A percentile compares a stretch with the other conserved stretches of the same genome.
Evolutionary conservation across 37 sponge, comb jelly and placozoan genomes (phyloP).

Genomic region (Bolinopsis microptera): DNA sequence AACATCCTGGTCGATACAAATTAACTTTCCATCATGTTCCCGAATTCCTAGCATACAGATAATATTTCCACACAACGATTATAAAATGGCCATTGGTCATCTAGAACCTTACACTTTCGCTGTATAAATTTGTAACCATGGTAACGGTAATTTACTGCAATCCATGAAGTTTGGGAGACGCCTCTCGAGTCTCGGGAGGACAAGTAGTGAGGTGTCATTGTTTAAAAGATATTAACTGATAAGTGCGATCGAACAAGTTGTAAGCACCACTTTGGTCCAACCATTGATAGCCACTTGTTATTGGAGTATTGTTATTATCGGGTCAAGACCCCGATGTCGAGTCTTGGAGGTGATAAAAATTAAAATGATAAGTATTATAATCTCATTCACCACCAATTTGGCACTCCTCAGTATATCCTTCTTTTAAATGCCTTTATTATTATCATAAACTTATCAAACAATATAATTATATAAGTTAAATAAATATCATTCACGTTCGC

Average conservation of each 20-base stretch:
- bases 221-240: too few relatives aligned
- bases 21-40: too few relatives aligned
- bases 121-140: not conserved
- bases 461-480: too few relatives aligned
- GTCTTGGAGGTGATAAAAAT: not conserved
- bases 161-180: not conserved
- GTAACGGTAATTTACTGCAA: not conserved
- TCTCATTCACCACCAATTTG: not conserved
- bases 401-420: not conserved
- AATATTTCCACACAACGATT: not conserved
- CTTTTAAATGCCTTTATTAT: too few relatives aligned
- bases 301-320: too few relatives aligned
- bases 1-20: too few relatives aligned
- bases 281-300: too few relatives aligned
- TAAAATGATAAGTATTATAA: not conserved
- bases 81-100: too few relatives aligned
- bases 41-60: not conserved
- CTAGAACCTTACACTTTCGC: not conserved
- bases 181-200: not conserved
- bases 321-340: not conserved
- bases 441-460: too few relatives aligned
- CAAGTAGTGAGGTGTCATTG: too few relatives aligned
- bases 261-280: too few relatives aligned
- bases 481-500: not conserved
- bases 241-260: too few relatives aligned